Conservation (phyloP, 2,113 vertebrate species). For the Porphyrio hochstetteri region DNA sequence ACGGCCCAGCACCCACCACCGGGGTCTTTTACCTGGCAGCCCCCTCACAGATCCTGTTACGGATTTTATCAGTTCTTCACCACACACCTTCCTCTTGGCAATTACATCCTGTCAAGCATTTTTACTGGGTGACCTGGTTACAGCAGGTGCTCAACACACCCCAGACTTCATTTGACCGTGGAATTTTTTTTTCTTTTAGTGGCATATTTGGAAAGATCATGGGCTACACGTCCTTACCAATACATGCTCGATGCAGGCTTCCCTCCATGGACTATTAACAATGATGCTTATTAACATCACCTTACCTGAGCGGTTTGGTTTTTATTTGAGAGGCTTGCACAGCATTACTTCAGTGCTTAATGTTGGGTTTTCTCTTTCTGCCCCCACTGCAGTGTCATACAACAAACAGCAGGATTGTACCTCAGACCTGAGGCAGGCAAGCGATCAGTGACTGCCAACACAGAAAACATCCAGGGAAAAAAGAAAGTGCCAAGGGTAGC, state of each 20-base stretch:
- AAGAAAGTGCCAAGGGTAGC: neutral
- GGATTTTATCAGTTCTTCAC: neutral
- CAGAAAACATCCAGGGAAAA: neutral
- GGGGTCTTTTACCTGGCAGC: accelerated
- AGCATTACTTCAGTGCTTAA: neutral
- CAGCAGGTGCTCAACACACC: neutral
- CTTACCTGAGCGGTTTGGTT: neutral
- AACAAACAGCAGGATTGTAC: neutral
- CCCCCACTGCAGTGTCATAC: neutral
- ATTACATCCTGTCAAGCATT: neutral
- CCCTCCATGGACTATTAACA: neutral
- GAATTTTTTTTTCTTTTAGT: neutral
- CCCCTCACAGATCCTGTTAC: neutral
- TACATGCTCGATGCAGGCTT: neutral
- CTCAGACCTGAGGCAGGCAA: neutral
- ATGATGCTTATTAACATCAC: neutral
- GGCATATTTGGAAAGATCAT: neutral
- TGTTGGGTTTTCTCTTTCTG: neutral
- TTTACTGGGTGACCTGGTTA: neutral
- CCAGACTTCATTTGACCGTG: neutral
- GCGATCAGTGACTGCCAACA: neutral
- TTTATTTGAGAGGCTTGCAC: neutral
- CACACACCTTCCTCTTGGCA: neutral
- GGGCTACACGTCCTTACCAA: neutral
- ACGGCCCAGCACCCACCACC: accelerated